Base-by-base conservation (phyloP, 2,113 vertebrate genomes). In the Prionailurus bengalensis region DNA sequence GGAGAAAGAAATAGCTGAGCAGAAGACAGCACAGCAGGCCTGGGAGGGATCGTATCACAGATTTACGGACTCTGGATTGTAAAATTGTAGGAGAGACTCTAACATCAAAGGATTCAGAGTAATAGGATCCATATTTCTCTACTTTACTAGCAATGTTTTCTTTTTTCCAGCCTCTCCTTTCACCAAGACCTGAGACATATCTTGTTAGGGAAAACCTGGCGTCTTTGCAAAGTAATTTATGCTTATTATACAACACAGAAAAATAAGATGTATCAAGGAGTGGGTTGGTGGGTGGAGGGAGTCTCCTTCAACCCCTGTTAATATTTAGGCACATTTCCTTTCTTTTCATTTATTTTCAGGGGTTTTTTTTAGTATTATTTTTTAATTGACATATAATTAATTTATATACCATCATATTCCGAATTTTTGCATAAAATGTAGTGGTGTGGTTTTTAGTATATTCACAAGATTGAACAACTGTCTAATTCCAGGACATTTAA, bases 131-230 rank as follows among this genome's bases (percentile, higher is more conserved):
- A 3, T 33, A 55, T 87, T 83, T 91, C 21, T 81, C 6, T 33
- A 36, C 21, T 74, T 90, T 25, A 58, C 70, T 71, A 45, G 74
- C 29, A 45, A 0, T 58, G 36, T 39, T 36, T 92, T 95, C 71
- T 70, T 61, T 36, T 89, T 95, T 48, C 58, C 78, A 73, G 21
- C 51, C 12, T 95, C 36, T 55, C 45, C 27, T 92, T 91, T 96
- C 58, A 68, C 33, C 80, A 63, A 80, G 84, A 65, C 74, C 48
- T 19, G n/a, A 74, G 70, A 23, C 13, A 0, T 33, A 9, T 16
- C 48, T 74, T 88, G 42, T 81, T 36, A 91, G 55, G 92, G 65
- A 90, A 88, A 36, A 27, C 36, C 42, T 86, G 36, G 42, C 1
- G 29, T 71, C 42, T 94, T 87, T 65, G 14, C 23, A 25, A 61